A percentile compares a stretch with the other conserved stretches of the same genome.
phyloP scores from a whole-genome alignment of 2,888 invertebrate species.

The Campoplex nolae region DNA sequence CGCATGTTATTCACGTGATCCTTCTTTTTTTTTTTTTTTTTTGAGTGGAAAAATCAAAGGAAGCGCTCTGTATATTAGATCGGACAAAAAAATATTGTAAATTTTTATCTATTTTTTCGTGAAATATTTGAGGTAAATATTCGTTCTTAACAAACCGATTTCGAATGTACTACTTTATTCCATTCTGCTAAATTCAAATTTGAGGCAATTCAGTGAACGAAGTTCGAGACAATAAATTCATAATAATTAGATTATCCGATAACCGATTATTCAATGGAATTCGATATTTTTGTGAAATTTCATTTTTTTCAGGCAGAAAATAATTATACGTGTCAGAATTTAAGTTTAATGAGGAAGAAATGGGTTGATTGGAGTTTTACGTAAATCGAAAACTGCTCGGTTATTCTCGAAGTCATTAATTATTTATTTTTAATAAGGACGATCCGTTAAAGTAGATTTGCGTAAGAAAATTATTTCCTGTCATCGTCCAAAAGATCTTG shows the following conservation, averaged over 20 bases:
- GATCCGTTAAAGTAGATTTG: not conserved
- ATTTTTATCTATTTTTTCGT: conserved; percentile 7
- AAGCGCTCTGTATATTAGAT: not conserved
- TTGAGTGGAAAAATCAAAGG: not conserved
- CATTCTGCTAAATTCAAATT: not conserved
- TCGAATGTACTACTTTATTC: not conserved
- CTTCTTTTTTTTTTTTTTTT: conserved; percentile 4
- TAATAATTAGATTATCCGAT: too few species aligned
- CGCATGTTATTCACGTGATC: conserved; percentile 64
- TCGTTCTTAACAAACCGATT: not conserved
- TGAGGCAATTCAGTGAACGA: not conserved
- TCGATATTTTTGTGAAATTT: too few species aligned
- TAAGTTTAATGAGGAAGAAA: too few species aligned
- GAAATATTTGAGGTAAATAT: not conserved
- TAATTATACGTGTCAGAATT: too few species aligned
- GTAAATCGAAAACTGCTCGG: not conserved
- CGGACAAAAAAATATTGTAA: not conserved
- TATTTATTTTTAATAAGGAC: not conserved
- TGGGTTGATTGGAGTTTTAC: not conserved
- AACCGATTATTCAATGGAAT: too few species aligned
- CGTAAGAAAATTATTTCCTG: not conserved
- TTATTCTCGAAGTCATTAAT: not conserved
- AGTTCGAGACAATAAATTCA: not conserved
- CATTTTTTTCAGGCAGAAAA: too few species aligned
- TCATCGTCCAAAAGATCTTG: not conserved